Evolutionary conservation across 2,888 invertebrate genomes (phyloP), one percentile per base, ranked within the genome.

Genomic region (Thecophora atra): DNA sequence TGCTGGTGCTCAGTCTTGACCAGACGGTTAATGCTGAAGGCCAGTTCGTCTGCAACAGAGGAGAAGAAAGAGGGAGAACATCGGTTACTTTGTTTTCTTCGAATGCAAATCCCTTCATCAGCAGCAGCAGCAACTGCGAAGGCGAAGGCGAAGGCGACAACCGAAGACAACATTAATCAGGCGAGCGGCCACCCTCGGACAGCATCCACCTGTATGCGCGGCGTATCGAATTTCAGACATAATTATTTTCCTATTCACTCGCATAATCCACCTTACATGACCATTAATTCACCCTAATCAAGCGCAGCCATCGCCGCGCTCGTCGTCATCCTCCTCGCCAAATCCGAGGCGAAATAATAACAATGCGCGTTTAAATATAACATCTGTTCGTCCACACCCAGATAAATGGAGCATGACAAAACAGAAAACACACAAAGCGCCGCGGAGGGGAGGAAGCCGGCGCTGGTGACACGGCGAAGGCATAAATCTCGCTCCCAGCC

Each of bases 1-100:
- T 90, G 78, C 66, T 84, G 79, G 71, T 82, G 83, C 79, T 86
- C 85, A 79, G 82, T 82, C 81, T 86, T 85, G 77, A 95, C 93
- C 78, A 95, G 87, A 74, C 95, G 91, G 85, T 91, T 94, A 81
- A 95, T 92, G 73, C 95, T 94, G 81, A 95, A 95, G 81, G 94
- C 94, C 81, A 95, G 91, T 83, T 92, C 91, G 81, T 94, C 95
- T 94, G 91, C 4, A 89, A 79, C 26, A 30, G 42, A 17, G 70
- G 72, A 64, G 64, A 42, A 72, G 72, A 73, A 17, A 71, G 72
- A 64, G 64, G 47, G 72, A 73, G 73, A 66, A 76, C 11, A 37
- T 37, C 37, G 11, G 37, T 37, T 37, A 11, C 7, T 11, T 37
- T 37, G 11, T 6, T 11, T 37, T 6, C 37, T 8, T 37, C 1